Evolutionary conservation across 2,888 invertebrate species (phyloP).

Genomic region (Noctua janthe): DNA sequence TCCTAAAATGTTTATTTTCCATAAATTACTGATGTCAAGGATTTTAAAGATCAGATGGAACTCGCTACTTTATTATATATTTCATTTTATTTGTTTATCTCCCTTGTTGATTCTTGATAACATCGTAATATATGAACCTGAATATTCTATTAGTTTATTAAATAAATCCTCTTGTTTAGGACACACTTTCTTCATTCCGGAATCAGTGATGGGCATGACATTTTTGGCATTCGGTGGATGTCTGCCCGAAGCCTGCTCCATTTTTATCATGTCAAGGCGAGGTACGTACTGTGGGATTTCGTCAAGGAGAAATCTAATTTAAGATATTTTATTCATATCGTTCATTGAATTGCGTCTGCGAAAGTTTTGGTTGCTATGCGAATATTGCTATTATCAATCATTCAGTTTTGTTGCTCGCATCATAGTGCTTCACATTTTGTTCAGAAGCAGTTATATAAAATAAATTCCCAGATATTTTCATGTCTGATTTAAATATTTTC

Average conservation of each 20-base stretch:
- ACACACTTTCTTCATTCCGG: conserved; percentile 94
- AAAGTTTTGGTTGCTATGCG: conserved; percentile 36
- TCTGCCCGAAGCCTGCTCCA: conserved; percentile 95
- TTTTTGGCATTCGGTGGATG: conserved; percentile 97
- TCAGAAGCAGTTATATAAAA: neutral
- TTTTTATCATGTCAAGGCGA: conserved; percentile 95
- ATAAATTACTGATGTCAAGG: neutral
- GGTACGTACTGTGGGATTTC: conserved; percentile 88
- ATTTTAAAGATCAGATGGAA: neutral
- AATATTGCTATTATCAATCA: conserved; percentile 34
- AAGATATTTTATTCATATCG: conserved; percentile 8
- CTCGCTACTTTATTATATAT: neutral
- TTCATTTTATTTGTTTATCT: neutral
- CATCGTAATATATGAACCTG: neutral
- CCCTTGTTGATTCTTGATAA: neutral
- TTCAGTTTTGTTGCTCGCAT: conserved; percentile 25
- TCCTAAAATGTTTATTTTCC: neutral
- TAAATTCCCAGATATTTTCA: neutral
- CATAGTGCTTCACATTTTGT: conserved; percentile 10
- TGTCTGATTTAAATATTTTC: neutral
- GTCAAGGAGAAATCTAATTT: conserved; percentile 22
- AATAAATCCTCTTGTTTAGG: conserved; percentile 84
- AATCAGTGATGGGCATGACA: conserved; percentile 97
- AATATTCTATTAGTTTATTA: neutral
- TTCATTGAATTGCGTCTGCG: conserved; percentile 33